These are phyloP conservation scores for Amblyopsis hoosieri DNA, from an alignment of 2,797 vertebrate genomes.

Conservation along the genomic window DNA sequence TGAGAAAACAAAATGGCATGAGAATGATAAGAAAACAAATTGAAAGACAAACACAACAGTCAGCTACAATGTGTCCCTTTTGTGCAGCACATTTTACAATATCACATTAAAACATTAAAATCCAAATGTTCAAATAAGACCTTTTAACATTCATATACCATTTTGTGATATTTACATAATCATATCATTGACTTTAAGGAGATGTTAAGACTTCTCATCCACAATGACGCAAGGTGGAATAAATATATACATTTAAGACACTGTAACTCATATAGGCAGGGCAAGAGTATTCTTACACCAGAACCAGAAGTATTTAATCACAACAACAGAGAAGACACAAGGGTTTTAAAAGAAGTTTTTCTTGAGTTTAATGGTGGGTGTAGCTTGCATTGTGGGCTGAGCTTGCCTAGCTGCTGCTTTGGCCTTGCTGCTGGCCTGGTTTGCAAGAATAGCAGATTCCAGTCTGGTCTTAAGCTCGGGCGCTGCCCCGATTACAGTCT, in stretches of 20 bases:
- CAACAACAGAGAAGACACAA: slow-evolving; percentile 22
- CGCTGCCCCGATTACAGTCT: slow-evolving; percentile 93
- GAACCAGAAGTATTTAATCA: slow-evolving; percentile 24
- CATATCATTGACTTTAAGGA: slow-evolving; percentile 31
- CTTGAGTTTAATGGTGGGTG: slow-evolving; percentile 98
- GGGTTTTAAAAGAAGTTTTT: slow-evolving; percentile 92
- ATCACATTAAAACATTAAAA: slow-evolving; percentile 43
- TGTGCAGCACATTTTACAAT: slow-evolving; percentile 33
- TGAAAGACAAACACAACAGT: not conserved
- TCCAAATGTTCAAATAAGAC: slow-evolving; percentile 36
- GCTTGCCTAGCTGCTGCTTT: slow-evolving; percentile 88
- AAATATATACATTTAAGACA: slow-evolving; percentile 61
- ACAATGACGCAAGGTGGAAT: slow-evolving; percentile 46
- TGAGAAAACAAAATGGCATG: not conserved
- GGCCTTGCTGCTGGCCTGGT: slow-evolving; percentile 92
- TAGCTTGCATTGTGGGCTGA: slow-evolving; percentile 86
- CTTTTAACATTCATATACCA: slow-evolving; percentile 55
- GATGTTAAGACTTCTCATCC: slow-evolving; percentile 13
- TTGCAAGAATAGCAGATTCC: slow-evolving; percentile 92
- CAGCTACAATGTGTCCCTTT: slow-evolving; percentile 33
- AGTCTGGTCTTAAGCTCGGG: slow-evolving; percentile 94
- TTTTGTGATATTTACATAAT: slow-evolving; percentile 59
- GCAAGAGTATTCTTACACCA: slow-evolving; percentile 17
- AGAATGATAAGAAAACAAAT: not conserved
- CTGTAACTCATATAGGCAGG: slow-evolving; percentile 27